Percentiles rank a stretch among this genome's conserved stretches.
Evolutionary conservation across 2,888 invertebrate genomes (phyloP).

Genomic region (Maniola hyperantus): DNA sequence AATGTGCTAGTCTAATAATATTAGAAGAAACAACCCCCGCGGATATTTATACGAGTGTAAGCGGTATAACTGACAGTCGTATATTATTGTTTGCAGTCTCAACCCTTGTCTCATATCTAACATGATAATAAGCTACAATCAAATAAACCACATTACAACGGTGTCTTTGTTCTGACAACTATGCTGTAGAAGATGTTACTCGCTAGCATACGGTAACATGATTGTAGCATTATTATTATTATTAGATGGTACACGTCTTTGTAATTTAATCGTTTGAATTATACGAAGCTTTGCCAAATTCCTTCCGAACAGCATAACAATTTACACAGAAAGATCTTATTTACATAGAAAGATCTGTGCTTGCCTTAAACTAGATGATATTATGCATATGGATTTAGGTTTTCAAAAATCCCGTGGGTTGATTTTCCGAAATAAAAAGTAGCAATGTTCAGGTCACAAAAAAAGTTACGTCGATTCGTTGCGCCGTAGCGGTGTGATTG

Average conservation of each 20-base stretch:
- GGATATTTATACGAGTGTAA: background rate
- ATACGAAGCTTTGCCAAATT: background rate
- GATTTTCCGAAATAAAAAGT: too few relatives aligned
- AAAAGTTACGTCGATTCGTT: too few relatives aligned
- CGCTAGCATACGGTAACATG: background rate
- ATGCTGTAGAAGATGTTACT: background rate
- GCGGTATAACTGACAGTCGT: slow-evolving; percentile 3
- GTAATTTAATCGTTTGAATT: background rate
- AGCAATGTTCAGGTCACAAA: too few relatives aligned
- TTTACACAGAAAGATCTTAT: too few relatives aligned
- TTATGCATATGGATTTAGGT: too few relatives aligned
- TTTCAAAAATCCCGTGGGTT: too few relatives aligned
- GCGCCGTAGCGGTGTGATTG: too few relatives aligned
- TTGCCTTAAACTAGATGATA: too few relatives aligned
- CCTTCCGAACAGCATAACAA: background rate
- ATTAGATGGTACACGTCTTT: background rate
- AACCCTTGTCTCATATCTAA: slow-evolving; percentile 1
- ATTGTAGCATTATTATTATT: background rate
- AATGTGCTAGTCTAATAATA: background rate
- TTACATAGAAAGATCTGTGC: too few relatives aligned
- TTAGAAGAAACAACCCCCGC: background rate
- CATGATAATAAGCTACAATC: background rate
- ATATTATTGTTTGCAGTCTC: background rate
- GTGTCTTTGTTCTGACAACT: slow-evolving; percentile 8
- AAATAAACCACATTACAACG: background rate